Evolutionary conservation across 2,888 invertebrate species (phyloP).

Genomic region (Chaitophorus viminalis): DNA sequence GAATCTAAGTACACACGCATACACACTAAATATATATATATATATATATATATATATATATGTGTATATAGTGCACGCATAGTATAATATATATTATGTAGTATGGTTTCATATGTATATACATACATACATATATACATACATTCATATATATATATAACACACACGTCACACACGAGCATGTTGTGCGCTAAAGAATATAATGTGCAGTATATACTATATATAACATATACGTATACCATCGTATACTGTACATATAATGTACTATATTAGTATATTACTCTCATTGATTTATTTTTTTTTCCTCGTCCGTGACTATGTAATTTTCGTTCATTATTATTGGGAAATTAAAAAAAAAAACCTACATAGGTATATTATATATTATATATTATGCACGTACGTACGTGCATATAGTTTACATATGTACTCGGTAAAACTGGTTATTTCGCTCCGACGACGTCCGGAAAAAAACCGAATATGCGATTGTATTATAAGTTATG

Average conservation of each 20-base stretch:
- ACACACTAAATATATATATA: too few relatives aligned
- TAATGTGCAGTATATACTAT: background rate
- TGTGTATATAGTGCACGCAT: too few relatives aligned
- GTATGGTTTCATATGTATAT: background rate
- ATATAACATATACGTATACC: background rate
- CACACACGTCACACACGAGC: too few relatives aligned
- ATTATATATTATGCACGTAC: background rate
- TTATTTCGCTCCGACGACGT: slow-evolving; percentile 23
- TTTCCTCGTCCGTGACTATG: slow-evolving; percentile 54
- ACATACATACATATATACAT: background rate
- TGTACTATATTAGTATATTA: too few relatives aligned
- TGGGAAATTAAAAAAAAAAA: background rate
- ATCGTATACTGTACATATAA: background rate
- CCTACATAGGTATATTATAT: background rate
- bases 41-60: too few relatives aligned
- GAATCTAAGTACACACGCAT: background rate
- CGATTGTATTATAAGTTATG: slow-evolving; percentile 31
- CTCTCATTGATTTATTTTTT: slow-evolving; percentile 37
- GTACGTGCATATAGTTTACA: background rate
- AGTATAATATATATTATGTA: background rate
- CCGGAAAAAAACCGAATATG: slow-evolving; percentile 40
- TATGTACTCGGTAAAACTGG: slow-evolving; percentile 24
- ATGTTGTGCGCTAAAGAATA: slow-evolving; percentile 19
- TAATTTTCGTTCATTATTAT: slow-evolving; percentile 47
- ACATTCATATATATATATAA: background rate